Base-by-base conservation (phyloP, 2,113 vertebrate species). In the Odontesthes bonariensis region DNA sequence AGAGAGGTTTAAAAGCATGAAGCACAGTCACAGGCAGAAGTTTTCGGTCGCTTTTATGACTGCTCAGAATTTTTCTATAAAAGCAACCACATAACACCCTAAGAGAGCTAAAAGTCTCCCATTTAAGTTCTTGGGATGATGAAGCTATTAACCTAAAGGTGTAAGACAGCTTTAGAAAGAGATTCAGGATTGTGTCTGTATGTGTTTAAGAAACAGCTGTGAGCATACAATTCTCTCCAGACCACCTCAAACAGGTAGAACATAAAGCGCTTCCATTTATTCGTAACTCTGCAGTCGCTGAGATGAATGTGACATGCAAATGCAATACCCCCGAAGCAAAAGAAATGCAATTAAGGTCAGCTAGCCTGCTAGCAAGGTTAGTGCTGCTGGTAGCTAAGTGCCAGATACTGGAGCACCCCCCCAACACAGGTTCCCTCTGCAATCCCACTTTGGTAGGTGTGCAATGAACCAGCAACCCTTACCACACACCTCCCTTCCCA, bases 391-490 rank as follows among this genome's bases (percentile, higher is more conserved):
- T 42, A 57, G 22, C 35, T 17, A 79, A 60, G 58, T 74, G 56
- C 65, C 73, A 83, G 57, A 82, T 60, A 83, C 35, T 8, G 35
- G 2, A 38, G 35, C 35, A 73, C 61, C 35, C 58, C 74, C 52
- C 59, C 69, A 75, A 62, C 61, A 73, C 65, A 61, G 72, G 64
- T 44, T 83, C 89, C 85, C 84, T 61, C 65, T 84, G 84, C 84
- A 84, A 64, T 72, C 60, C 44, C 73, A 65, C 61, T 84, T 71
- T 81, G 82, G 63, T 23, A 44, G 75, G 75, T 88, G 86, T 31
- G 77, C 87, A 80, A 69, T 85, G 82, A 88, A 92, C 86, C 82
- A 54, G 49, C 56, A 9, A 84, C 79, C 84, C 82, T 72, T 54
- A 61, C 79, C 73, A 64, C 68, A 81, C 82, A 64, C 88, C 74